A percentile compares a stretch with the other conserved stretches of the same genome.
Conservation (phyloP, 2,797 vertebrate genomes). For the Sorex maritimensis region DNA sequence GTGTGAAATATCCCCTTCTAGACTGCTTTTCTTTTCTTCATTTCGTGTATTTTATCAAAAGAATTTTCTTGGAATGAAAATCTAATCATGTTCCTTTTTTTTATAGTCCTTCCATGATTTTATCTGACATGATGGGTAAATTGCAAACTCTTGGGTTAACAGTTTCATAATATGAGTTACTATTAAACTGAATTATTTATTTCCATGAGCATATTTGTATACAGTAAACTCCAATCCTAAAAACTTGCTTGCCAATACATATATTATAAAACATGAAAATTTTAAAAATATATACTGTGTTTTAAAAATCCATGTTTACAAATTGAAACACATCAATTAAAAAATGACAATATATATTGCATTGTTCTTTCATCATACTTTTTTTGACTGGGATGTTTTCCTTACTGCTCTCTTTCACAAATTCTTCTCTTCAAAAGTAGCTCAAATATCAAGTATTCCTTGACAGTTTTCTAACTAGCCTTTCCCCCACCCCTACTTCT, state of each 20-base stretch:
- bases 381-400: not conserved
- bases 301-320: no score
- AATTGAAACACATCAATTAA: no score
- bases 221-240: not conserved
- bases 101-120: conserved; percentile 27
- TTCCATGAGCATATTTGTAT: not conserved
- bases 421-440: not conserved
- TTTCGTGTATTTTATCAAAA: conserved; percentile 22
- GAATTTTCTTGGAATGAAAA: conserved; percentile 48
- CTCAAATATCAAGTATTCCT: not conserved
- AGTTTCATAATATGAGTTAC: not conserved
- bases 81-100: conserved; percentile 28
- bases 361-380: not conserved
- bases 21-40: not conserved
- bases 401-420: not conserved
- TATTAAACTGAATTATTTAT: not conserved
- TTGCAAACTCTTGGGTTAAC: not conserved
- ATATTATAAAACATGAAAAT: no score
- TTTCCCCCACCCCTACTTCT: not conserved
- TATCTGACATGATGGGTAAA: not conserved
- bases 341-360: no score
- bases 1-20: not conserved
- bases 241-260: not conserved
- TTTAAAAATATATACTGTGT: no score
- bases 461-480: not conserved